Base-by-base conservation (phyloP, 2,797 vertebrate genomes). In the Acropternis orthonyx region DNA sequence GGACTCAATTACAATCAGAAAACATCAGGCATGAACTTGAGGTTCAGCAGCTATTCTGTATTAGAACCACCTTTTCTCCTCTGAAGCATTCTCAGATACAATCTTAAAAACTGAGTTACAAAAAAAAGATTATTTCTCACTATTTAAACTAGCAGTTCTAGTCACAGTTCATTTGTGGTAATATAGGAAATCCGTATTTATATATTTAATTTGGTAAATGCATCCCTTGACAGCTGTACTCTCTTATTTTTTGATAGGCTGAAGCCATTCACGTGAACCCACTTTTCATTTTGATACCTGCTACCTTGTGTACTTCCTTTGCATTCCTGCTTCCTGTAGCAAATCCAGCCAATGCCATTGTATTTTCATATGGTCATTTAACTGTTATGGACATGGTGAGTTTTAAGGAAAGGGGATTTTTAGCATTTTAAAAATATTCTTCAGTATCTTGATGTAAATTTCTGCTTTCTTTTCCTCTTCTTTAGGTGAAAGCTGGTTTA, bases 401-500 rank as follows among this genome's bases (percentile, higher is more conserved):
- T 97, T 48, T 81, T 59, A 87, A 89, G 36, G 62, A 88, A 86
- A 39, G 28, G 12, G 21, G 15, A 43, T 54, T 82, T 89, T 79
- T 74, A 54, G 7, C 20, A 56, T 74, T 86, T 82, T 8, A 13
- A 46, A 79, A 13, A 4, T 24, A 78, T 75, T 68, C 10, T 91
- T 75, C 36, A 11, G 2, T 65, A 52, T 92, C 48, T 65, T 96
- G 9, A 96, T 65, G 39, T 32, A 89, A 68, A 75, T 62, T 72
- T 92, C 49, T 81, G 12, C 9, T 91, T 87, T 69, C 83, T 91
- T 91, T 91, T 46, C 26, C 28, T 78, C 14, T 93, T 9, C 84
- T 97, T 73, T 95, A 99, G 99, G 98, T 99, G 68, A 99, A 99
- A 97, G 99, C 99, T 68, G 99, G 99, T 76, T 97, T 99, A 82